A percentile compares a stretch with the other conserved stretches of the same genome.
Evolutionary conservation across 2,888 invertebrate genomes (phyloP).

Genomic region (Amblyjoppa proteus): DNA sequence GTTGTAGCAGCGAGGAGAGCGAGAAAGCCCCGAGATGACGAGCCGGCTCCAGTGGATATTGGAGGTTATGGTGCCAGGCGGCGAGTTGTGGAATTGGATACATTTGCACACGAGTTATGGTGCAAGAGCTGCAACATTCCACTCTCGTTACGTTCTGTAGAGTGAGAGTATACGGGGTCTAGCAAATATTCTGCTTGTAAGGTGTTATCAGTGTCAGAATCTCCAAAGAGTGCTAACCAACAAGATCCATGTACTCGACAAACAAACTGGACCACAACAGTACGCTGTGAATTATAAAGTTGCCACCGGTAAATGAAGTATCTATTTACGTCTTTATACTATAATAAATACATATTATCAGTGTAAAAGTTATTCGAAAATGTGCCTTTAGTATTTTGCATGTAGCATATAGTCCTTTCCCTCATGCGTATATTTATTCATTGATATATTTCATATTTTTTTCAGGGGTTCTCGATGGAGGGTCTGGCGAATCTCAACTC

Average conservation of each 20-base stretch:
- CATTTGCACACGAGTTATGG: slow-evolving; percentile 49
- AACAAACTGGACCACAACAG: background rate
- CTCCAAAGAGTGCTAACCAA: background rate
- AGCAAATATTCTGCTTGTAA: slow-evolving; percentile 19
- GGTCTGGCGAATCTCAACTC: slow-evolving; percentile 47
- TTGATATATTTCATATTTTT: slow-evolving; percentile 9
- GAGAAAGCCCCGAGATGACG: no score
- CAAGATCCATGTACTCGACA: slow-evolving; percentile 7
- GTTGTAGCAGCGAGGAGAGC: no score
- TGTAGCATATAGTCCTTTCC: background rate
- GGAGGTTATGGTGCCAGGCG: slow-evolving; percentile 5
- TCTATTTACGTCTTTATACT: background rate
- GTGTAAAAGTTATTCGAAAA: background rate
- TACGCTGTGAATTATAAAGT: slow-evolving; percentile 11
- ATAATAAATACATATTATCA: background rate
- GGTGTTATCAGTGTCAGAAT: slow-evolving; percentile 18
- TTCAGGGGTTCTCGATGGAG: no score
- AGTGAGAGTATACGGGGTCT: slow-evolving; percentile 32
- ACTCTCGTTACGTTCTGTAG: slow-evolving; percentile 35
- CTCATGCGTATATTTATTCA: background rate
- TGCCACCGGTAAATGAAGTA: background rate
- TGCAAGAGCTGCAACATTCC: slow-evolving; percentile 39
- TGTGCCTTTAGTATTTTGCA: background rate
- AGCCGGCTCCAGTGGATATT: no score
- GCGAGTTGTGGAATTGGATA: slow-evolving; percentile 38